Evolutionary conservation across 2,113 vertebrate genomes (phyloP), one percentile per base, ranked within the genome.

Genomic region (Deroptyus accipitrinus): DNA sequence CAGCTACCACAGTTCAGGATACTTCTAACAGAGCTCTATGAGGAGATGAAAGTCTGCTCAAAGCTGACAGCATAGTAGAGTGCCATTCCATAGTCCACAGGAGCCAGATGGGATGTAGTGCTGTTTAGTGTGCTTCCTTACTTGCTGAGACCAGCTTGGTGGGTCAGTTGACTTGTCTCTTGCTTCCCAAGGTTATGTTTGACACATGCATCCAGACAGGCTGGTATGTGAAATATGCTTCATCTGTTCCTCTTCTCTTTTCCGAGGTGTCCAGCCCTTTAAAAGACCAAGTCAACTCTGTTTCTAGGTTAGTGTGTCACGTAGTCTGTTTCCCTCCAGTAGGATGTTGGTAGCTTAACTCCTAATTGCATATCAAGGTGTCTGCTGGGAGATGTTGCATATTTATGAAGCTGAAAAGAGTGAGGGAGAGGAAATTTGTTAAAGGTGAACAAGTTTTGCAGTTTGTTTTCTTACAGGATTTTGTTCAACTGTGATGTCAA

Each of bases 181-280:
- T 5, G 8, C 35, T 91, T 91, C 73, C 82, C 57, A 49, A 57
- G 74, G 18, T 75, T 73, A 30, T 2, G 1, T 54, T 77, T 54
- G 63, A 39, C 49, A 17, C 17, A 5, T 5, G 0, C 61, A 69
- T 59, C 67, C 42, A 17, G 41, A 18, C 75, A 83, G 86, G 49
- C 67, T 90, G 63, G 44, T 80, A 42, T 92, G 41, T 90, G 49
- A 86, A 85, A 77, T 77, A 59, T 31, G 19, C 72, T 80, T 97
- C 33, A 83, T 94, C 68, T 94, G 20, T 94, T 92, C 68, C 91
- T 94, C 86, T 96, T 91, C 67, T 97, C 89, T 96, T 96, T 93
- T 83, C 79, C 88, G 93, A 83, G 59, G 41, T 63, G 37, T 90
- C 90, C 70, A 93, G 87, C 78, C 59, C 75, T 93, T 95, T 92